phyloP scores from a whole-genome alignment of 2,113 vertebrate species.

The Nycticryphes semicollaris region DNA sequence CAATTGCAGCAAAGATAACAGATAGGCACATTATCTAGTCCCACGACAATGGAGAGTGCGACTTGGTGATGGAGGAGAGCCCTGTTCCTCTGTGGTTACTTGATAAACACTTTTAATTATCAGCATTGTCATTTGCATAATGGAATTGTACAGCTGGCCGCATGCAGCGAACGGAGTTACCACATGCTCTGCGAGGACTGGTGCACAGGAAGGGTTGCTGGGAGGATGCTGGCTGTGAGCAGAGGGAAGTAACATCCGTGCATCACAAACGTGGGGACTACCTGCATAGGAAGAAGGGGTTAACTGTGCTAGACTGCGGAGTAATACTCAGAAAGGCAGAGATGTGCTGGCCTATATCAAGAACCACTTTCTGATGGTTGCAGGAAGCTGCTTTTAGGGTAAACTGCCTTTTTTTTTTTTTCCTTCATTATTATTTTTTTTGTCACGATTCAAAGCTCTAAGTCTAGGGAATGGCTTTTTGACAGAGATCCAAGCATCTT shows the following conservation, averaged over 20 bases:
- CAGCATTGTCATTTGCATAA: slow-evolving; percentile 40
- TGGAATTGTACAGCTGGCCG: slow-evolving; percentile 29
- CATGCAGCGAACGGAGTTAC: background rate
- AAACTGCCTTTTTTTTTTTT: background rate
- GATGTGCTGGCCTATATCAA: background rate
- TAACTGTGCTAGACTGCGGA: background rate
- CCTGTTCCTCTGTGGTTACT: slow-evolving; percentile 14
- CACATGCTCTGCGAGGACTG: background rate
- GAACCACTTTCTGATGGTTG: background rate
- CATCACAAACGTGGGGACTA: background rate
- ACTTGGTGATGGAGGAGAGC: background rate
- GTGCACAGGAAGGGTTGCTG: background rate
- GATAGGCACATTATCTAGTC: background rate
- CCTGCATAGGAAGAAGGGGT: background rate
- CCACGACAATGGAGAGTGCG: background rate
- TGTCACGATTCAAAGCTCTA: background rate
- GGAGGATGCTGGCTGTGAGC: background rate
- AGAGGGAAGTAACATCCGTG: background rate
- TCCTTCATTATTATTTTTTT: background rate
- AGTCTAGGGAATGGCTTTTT: background rate
- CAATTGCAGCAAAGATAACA: background rate
- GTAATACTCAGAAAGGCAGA: background rate
- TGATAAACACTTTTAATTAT: slow-evolving; percentile 59
- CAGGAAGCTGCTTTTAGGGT: background rate
- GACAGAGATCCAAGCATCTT: background rate